Base-by-base conservation (phyloP, 1,140 invertebrate genomes). In the Grapholita molesta region DNA sequence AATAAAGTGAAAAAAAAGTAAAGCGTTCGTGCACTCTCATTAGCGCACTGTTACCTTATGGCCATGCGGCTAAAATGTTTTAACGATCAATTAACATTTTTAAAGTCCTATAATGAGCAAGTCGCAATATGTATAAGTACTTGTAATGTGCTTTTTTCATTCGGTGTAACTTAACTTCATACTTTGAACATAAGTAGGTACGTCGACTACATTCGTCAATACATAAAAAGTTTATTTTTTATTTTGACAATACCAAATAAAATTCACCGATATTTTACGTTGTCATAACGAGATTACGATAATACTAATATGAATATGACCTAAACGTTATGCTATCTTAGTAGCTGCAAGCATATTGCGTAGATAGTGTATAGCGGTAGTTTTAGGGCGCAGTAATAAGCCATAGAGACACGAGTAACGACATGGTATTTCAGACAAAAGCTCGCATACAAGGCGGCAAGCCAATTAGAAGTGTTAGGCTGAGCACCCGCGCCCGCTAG, bases 401-500 rank as follows among this genome's bases (percentile, higher is more conserved):
- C 30, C 55, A 61, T 85, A 86, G 80, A 85, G 83, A 82, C 83
- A 85, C 18, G 48, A 53, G 48, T 68, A 35, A 53, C 77, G 75
- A 84, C 82, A 83, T 83, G 83, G 83, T 81, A 84, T 80, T 89
- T 88, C 85, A 82, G 80, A 85, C 81, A 82, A 83, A 82, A 83
- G 82, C 79, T 86, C 81, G 76, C 85, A 82, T 84, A 86, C 85
- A 85, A 84, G 80, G 78, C 79, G 77, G 82, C 75, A 78, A 88
- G 86, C 87, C 87, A 89, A 89, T 89, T 91, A 89, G 84, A 85
- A 84, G 83, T 85, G 87, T 85, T 85, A 85, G 84, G 82, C 79
- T 80, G 53, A 55, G 55, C 23, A 53, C 15, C 53, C 21, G 32
- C 57, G 24, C n/a, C 52, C 28, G 70, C 70, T 72, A 25, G 12